These are phyloP conservation scores for Peromyscus leucopus DNA, from an alignment of 2,113 vertebrate genomes.

Conservation along the genomic window DNA sequence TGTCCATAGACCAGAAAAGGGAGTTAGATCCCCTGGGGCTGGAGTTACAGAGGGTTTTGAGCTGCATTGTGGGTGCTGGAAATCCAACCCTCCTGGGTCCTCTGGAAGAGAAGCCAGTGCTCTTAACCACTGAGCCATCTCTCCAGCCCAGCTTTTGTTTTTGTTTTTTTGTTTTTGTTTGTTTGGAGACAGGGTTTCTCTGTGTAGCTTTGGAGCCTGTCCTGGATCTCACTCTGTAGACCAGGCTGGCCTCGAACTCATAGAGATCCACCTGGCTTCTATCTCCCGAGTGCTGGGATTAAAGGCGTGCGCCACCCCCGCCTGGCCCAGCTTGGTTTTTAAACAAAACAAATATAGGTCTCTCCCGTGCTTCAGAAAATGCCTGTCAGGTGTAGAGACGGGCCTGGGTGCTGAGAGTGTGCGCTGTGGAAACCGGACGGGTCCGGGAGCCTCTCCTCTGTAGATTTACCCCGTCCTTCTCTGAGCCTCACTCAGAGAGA, in stretches of 20 bases:
- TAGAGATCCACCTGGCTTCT: too few species aligned
- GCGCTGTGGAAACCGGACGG: background rate
- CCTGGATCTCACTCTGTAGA: too few species aligned
- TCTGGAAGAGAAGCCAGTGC: background rate
- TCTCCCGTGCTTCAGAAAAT: slow-evolving; percentile 1
- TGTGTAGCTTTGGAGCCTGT: too few species aligned
- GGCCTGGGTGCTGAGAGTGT: background rate
- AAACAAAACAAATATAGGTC: slow-evolving; percentile 8
- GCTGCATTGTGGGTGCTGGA: background rate
- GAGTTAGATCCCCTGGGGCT: too few species aligned
- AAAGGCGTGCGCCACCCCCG: too few species aligned
- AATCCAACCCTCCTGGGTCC: background rate
- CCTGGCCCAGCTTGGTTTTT: background rate
- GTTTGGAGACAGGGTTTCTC: too few species aligned
- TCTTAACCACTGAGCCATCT: background rate
- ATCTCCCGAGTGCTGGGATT: too few species aligned
- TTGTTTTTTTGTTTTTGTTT: too few species aligned
- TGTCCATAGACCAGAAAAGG: background rate
- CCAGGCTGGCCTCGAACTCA: too few species aligned
- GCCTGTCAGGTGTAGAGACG: background rate
- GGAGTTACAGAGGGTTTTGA: background rate
- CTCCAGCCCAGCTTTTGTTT: background rate
- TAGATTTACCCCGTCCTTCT: background rate
- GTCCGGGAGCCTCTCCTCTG: background rate
- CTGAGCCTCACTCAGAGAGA: background rate